Base-by-base conservation (phyloP, 1,140 invertebrate genomes). In the Ruditapes philippinarum region DNA sequence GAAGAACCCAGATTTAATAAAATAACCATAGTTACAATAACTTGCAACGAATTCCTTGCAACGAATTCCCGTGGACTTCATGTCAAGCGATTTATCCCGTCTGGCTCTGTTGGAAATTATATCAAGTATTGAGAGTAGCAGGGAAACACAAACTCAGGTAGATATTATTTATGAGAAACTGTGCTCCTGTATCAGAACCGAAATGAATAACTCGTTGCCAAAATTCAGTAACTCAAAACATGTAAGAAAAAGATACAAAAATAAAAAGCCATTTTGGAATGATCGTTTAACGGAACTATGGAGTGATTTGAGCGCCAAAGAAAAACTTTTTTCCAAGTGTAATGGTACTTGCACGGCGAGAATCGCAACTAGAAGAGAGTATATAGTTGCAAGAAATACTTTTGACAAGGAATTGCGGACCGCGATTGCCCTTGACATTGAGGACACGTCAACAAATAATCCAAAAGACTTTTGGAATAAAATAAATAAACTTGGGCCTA, bases 401-500 rank as follows among this genome's bases (percentile, higher is more conserved):
- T 88, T 84, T 88, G 80, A 90, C 40, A 89, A 60, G 22, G 19
- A 49, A 28, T 38, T 88, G 28, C 25, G 70, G n/a, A 2, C 51
- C 9, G 31, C 38, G 17, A 73, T 42, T 7, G 40, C 70, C 19
- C 22, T 54, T 40, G 70, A 89, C n/a, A 92, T 92, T n/a, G 89
- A 91, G 40, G 40, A 73, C 22, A 62, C 91, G 60, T 45, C 38
- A 12, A 89, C 68, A 89, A 49, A 90, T 92, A n/a, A n/a, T n/a
- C n/a, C n/a, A n/a, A n/a, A n/a, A n/a, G n/a, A n/a, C n/a, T n/a
- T n/a, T 49, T 92, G 91, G 89, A 81, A 60, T 7, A 62, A 91
- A n/a, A 83, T 89, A 31, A 57, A 86, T 60, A 70, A 80, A 22
- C 70, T 92, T 11, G 91, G 89, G 0, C 91, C 89, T 14, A 86